Percentiles rank a stretch among this genome's conserved stretches.
phyloP scores from a whole-genome alignment of 2,797 vertebrate genomes.

The Enteromius thamalakanensis region DNA sequence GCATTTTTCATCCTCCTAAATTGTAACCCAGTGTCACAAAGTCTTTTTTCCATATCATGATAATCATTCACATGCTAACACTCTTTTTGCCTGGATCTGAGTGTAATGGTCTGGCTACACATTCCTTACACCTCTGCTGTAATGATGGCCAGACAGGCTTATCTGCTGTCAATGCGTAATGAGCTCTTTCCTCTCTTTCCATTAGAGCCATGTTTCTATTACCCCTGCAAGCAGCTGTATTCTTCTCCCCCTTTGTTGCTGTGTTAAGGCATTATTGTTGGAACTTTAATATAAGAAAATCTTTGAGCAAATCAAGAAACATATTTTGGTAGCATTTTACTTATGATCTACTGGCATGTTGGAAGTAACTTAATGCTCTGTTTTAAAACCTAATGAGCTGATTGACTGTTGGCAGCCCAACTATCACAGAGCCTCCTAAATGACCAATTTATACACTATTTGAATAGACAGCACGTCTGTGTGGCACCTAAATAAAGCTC shows the following conservation, averaged over 20 bases:
- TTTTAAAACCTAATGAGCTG: background rate
- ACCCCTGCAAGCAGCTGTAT: background rate
- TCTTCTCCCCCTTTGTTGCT: background rate
- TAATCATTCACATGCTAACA: slow-evolving; percentile 52
- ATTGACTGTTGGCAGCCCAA: background rate
- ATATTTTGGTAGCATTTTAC: background rate
- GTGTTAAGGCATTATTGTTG: background rate
- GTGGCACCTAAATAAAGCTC: background rate
- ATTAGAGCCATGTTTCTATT: slow-evolving; percentile 13
- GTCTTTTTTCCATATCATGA: slow-evolving; percentile 40
- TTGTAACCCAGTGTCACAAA: slow-evolving; percentile 28
- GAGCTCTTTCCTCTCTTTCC: slow-evolving; percentile 20
- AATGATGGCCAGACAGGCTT: slow-evolving; percentile 47
- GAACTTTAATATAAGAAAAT: background rate
- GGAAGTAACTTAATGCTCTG: slow-evolving; percentile 7
- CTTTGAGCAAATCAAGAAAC: background rate
- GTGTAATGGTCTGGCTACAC: slow-evolving; percentile 32
- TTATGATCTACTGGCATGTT: background rate
- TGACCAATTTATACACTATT: background rate
- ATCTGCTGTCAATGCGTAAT: slow-evolving; percentile 37
- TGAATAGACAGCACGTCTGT: background rate
- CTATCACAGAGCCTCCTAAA: background rate
- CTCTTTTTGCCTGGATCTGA: slow-evolving; percentile 42
- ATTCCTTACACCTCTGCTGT: slow-evolving; percentile 44
- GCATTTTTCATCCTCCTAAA: background rate